Base-by-base conservation (phyloP, 1,140 invertebrate genomes). In the Drosophila pallidifrons region DNA sequence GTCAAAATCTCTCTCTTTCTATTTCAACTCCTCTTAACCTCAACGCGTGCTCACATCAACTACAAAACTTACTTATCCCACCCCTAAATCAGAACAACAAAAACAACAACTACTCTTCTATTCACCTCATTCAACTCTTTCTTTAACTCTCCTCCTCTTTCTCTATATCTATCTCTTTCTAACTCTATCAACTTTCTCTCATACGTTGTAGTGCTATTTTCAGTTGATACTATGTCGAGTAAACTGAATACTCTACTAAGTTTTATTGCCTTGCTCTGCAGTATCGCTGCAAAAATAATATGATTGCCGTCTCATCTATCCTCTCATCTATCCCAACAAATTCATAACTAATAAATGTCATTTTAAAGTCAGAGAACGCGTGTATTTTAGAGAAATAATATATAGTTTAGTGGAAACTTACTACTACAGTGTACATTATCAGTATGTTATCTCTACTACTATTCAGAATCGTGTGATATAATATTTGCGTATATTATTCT, bases 171-270 rank as follows among this genome's bases (percentile, higher is more conserved):
- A 30, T 57, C 32, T 72, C n/a, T 46, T 32, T 38, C 28, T 57
- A 58, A 59, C 69, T 73, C 38, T 73, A 25, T 32, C 54, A 32
- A 35, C 38, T 54, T 67, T 74, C 16, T 64, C 52, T 82, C 66
- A 78, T 89, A 20, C 64, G 69, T 88, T 88, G 85, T 88, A 87
- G 83, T 88, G 85, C 83, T 77, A 61, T 82, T 77, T 82, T 88
- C 49, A 65, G 79, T 86, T 86, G 64, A 51, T 57, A 46, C 75
- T 57, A 41, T 78, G 57, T 75, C 73, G 41, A 63, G 41, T 47
- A 32, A 45, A 41, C 54, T 52, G 35, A 63, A 20, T 61, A 70
- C 51, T 71, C 45, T 30, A 54, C 59, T 38, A 41, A 38, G 54
- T 57, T 38, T 51, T 58, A 58, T 77, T 81, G 82, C 82, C 78